Conservation (phyloP, 1,140 invertebrate genomes). For the Pseudomyrmex concolor region DNA sequence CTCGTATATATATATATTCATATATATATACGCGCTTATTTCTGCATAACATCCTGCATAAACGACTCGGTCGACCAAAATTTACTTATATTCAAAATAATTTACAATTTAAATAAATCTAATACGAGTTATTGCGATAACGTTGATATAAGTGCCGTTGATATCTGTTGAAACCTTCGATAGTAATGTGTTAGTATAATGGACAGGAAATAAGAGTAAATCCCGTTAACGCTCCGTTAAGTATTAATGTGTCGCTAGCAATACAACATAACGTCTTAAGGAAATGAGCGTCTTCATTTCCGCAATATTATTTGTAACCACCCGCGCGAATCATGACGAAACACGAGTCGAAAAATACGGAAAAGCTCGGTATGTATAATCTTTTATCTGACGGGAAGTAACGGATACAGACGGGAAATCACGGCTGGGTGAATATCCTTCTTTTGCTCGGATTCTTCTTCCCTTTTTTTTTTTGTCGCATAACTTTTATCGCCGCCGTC, state of each 20-base stretch:
- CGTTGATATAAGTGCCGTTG: too few species aligned
- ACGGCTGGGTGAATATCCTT: conserved; percentile 77
- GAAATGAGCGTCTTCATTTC: conserved; percentile 25
- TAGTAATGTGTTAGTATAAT: too few species aligned
- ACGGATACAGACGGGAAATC: conserved; percentile 72
- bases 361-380: conserved; percentile 38
- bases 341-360: conserved; percentile 2
- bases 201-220: too few species aligned
- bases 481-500: conserved; percentile 55
- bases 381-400: conserved; percentile 49
- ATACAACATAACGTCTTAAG: background rate
- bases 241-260: background rate
- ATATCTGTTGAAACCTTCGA: too few species aligned
- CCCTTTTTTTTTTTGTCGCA: conserved; percentile 64
- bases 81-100: too few species aligned
- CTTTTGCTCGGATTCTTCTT: conserved; percentile 61
- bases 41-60: too few species aligned
- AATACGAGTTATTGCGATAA: too few species aligned
- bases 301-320: background rate
- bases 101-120: too few species aligned
- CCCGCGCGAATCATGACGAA: conserved; percentile 3
- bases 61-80: too few species aligned
- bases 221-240: background rate
- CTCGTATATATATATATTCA: too few species aligned
- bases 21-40: too few species aligned